phyloP scores from a whole-genome alignment of 1,140 invertebrate genomes.

The Physella acuta region DNA sequence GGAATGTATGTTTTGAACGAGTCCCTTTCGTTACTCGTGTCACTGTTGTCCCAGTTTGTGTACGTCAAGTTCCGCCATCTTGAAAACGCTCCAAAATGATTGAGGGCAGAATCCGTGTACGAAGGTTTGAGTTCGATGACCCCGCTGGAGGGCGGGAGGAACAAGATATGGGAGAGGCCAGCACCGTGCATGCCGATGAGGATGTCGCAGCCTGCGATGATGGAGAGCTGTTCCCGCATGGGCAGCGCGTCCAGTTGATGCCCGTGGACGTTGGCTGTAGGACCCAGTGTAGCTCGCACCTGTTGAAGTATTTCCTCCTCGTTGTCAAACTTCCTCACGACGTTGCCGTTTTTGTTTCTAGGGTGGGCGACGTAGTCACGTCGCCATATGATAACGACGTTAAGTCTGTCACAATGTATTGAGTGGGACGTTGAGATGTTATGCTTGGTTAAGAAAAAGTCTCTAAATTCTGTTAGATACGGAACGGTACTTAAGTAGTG shows the following conservation, averaged over 20 bases:
- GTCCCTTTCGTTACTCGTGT: constrained; percentile 37
- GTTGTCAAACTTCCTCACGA: constrained; percentile 49
- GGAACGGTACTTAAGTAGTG: constrained; percentile 34
- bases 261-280: constrained; percentile 35
- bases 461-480: constrained; percentile 49
- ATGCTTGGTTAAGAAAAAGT: constrained; percentile 46
- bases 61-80: constrained; percentile 51
- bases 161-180: constrained; percentile 89
- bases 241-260: constrained; percentile 46
- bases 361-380: constrained; percentile 51
- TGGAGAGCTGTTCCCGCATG: constrained; percentile 46
- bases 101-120: constrained; percentile 42
- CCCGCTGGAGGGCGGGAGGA: constrained; percentile 91
- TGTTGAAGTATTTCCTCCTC: constrained; percentile 39
- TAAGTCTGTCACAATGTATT: constrained; percentile 39
- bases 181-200: constrained; percentile 97
- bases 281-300: constrained; percentile 18
- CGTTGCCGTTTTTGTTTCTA: constrained; percentile 41
- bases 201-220: constrained; percentile 75
- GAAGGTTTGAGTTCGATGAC: constrained; percentile 83
- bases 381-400: constrained; percentile 52
- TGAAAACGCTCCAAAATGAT: constrained; percentile 51
- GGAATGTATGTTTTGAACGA: constrained; percentile 40
- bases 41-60: constrained; percentile 45
- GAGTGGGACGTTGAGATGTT: constrained; percentile 2